A percentile compares a stretch with the other conserved stretches of the same genome.
Conservation (phyloP, 1,140 invertebrate genomes). For the Drosophila baimaii region DNA sequence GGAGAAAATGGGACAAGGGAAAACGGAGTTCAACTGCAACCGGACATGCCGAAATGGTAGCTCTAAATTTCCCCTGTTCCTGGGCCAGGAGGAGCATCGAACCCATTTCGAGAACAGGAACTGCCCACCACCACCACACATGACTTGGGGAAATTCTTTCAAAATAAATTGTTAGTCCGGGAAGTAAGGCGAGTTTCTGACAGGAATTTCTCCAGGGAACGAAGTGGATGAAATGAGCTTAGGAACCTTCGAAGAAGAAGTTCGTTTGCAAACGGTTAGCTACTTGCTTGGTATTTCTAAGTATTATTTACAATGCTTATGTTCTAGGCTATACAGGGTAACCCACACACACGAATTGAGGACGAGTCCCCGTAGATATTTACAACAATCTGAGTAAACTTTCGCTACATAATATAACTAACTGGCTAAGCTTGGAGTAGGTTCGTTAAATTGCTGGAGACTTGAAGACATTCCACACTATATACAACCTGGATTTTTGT, state of each 20-base stretch:
- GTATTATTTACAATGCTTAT: conserved; percentile 50
- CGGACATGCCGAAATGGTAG: conserved; percentile 64
- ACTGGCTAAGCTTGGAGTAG: not conserved
- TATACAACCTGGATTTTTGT: conserved; percentile 11
- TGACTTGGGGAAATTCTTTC: conserved; percentile 46
- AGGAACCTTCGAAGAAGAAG: conserved; percentile 44
- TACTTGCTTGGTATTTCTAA: conserved; percentile 32
- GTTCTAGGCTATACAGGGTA: conserved; percentile 43
- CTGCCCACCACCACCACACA: conserved; percentile 34
- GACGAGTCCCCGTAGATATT: conserved; percentile 31
- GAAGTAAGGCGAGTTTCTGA: conserved; percentile 32
- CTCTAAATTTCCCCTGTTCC: conserved; percentile 23
- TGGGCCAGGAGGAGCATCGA: conserved; percentile 37
- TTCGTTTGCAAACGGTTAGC: conserved; percentile 29
- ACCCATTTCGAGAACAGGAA: conserved; percentile 53
- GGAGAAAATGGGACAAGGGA: not conserved
- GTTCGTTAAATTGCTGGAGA: not conserved
- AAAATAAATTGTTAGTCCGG: conserved; percentile 52
- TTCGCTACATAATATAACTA: conserved; percentile 37
- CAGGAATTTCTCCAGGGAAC: conserved; percentile 28
- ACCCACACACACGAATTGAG: conserved; percentile 22
- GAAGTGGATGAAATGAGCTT: conserved; percentile 21
- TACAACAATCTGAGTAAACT: conserved; percentile 50
- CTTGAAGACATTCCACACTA: not conserved
- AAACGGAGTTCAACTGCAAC: conserved; percentile 41